Evolutionary conservation across 2,113 vertebrate species (phyloP), one percentile per base, ranked within the genome.

Genomic region (Labeo rohita): DNA sequence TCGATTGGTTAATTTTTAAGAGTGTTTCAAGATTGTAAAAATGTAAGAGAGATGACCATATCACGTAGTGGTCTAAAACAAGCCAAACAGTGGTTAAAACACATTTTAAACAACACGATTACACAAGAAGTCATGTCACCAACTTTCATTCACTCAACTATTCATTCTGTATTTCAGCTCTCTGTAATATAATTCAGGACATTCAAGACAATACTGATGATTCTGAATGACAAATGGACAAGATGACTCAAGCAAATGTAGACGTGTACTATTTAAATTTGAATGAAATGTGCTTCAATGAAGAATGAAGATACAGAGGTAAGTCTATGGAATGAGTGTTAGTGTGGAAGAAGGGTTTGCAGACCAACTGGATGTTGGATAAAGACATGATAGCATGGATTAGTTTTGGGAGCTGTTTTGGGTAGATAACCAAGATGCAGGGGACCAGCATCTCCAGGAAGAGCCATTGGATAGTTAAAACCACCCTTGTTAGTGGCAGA

Each of bases 1-100:
- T 91, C 92, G 90, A 93, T 89, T 92, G 86, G 91, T 92, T 90
- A 90, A 91, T 93, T 61, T 85, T 77, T 36, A 77, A 77, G 72
- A 89, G 78, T 80, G 85, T 86, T 85, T 85, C 84, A 93, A 80
- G 85, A 84, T 54, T 56, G 18, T 28, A 83, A 45, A 84, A 34
- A 47, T 34, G 84, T 83, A 95, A 95, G 94, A 95, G 89, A 90
- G 88, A 92, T 93, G 94, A 95, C 94, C 95, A 92, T 89, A 80
- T 74, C 47, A 90, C 74, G 76, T 83, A 88, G 88, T 93, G 95
- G 94, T 95, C 94, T 95, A 90, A 86, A 85, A 89, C 82, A 87
- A 73, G 73, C 72, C 73, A 86, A 83, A 84, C 80, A 83, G 34
- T 66, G 65, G 65, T 61, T 68, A 81, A 78, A 63, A 80, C 79